These are phyloP conservation scores for Mesembrinibis cayennensis DNA, from an alignment of 2,113 vertebrate species.

Conservation along the genomic window DNA sequence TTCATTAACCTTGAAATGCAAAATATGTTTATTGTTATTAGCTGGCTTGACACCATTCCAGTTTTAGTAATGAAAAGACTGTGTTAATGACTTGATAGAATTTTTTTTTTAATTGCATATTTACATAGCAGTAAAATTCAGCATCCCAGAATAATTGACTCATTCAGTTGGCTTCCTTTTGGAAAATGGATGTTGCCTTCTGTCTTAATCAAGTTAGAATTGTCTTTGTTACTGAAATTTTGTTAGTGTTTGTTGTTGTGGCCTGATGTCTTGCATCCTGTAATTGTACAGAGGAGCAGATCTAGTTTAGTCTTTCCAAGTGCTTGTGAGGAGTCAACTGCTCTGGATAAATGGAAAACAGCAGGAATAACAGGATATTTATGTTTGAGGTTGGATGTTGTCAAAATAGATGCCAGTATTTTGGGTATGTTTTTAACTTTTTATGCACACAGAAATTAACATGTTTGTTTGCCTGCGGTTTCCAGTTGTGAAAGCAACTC, in stretches of 20 bases:
- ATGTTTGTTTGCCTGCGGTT: not conserved
- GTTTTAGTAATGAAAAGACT: not conserved
- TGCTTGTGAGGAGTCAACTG: not conserved
- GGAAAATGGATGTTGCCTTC: not conserved
- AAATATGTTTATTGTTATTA: not conserved
- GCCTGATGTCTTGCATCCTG: not conserved
- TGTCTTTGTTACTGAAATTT: not conserved
- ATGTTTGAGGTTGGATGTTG: not conserved
- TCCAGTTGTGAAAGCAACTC: not conserved
- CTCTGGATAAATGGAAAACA: not conserved
- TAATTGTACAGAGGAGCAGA: not conserved
- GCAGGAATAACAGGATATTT: not conserved
- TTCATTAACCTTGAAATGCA: constrained; percentile 29
- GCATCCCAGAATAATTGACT: not conserved
- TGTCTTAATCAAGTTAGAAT: not conserved
- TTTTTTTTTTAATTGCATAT: not conserved
- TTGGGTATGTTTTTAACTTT: not conserved
- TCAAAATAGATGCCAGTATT: not conserved
- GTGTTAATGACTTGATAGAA: not conserved
- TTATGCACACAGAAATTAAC: not conserved
- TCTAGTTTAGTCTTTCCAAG: not conserved
- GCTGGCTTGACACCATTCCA: not conserved
- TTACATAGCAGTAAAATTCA: not conserved
- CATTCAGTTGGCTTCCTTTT: not conserved
- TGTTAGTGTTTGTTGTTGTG: not conserved